Conservation (phyloP, 2,888 invertebrate genomes). For the Andrena trimmerana region DNA sequence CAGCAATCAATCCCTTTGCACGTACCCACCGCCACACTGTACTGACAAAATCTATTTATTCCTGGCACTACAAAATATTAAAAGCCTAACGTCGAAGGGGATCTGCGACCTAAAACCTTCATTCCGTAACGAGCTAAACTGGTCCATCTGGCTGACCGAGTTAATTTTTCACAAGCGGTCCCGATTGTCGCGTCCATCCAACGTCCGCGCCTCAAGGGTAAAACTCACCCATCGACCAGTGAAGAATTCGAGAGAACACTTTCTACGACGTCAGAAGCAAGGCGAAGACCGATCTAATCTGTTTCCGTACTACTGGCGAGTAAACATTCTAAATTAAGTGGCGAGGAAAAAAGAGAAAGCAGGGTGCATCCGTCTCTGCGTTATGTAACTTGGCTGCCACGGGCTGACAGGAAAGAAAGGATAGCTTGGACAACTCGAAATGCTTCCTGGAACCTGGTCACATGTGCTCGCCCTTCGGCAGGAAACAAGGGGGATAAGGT, state of each 20-base stretch:
- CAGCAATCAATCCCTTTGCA: too few relatives aligned
- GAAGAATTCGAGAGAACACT: background rate
- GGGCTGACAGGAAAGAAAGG: constrained; percentile 41
- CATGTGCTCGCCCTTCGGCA: constrained; percentile 68
- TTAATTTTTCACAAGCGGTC: too few relatives aligned
- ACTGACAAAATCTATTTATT: too few relatives aligned
- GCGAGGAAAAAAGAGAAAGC: constrained; percentile 39
- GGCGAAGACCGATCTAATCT: background rate
- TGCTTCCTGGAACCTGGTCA: constrained; percentile 51
- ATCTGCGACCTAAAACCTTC: background rate
- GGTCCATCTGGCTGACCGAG: background rate
- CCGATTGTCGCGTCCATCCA: background rate
- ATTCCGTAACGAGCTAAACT: too few relatives aligned
- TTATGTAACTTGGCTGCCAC: constrained; percentile 59
- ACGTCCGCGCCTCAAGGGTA: background rate
- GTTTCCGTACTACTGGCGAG: constrained; percentile 10
- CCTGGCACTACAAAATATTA: too few relatives aligned
- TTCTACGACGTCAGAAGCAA: background rate
- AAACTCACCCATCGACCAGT: background rate
- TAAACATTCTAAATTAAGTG: constrained; percentile 34
- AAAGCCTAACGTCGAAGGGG: background rate
- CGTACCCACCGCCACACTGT: too few relatives aligned
- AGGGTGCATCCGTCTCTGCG: constrained; percentile 58
- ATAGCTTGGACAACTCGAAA: constrained; percentile 45
- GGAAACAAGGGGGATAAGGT: constrained; percentile 55